Evolutionary conservation across 2,113 vertebrate species (phyloP).

Genomic region (Corythoichthys intestinalis): DNA sequence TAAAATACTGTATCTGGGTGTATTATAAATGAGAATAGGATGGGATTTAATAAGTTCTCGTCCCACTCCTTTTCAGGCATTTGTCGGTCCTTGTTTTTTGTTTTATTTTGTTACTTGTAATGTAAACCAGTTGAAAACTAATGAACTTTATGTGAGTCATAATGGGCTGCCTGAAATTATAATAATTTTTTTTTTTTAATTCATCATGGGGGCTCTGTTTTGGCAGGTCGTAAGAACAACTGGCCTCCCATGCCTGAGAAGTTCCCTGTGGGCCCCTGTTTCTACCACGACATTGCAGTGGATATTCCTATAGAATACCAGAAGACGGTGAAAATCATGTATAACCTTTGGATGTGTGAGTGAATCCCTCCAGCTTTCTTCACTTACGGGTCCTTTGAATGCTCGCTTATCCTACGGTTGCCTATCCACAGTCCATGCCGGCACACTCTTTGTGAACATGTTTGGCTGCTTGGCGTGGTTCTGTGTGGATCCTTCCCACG

Average conservation of each 20-base stretch:
- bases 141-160: no score
- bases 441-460: conserved; percentile 95
- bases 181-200: no score
- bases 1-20: no score
- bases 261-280: conserved; percentile 94
- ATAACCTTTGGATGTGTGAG: conserved; percentile 99
- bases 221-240: conserved; percentile 92
- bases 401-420: conserved; percentile 3
- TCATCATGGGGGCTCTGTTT: no score
- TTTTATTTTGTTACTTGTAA: no score
- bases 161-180: no score
- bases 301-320: conserved; percentile 97
- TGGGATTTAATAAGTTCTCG: no score
- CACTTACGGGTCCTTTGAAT: not conserved
- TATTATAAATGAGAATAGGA: no score
- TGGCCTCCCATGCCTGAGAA: conserved; percentile 94
- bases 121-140: no score
- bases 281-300: conserved; percentile 95
- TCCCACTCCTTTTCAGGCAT: no score
- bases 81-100: no score
- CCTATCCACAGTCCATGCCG: conserved; percentile 83
- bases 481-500: conserved; percentile 82
- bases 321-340: conserved; percentile 98
- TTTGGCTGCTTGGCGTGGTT: conserved; percentile 98
- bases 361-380: conserved; percentile 21